These are phyloP conservation scores for Lepas anatifera DNA, from an alignment of 2,888 invertebrate genomes.

Conservation along the genomic window DNA sequence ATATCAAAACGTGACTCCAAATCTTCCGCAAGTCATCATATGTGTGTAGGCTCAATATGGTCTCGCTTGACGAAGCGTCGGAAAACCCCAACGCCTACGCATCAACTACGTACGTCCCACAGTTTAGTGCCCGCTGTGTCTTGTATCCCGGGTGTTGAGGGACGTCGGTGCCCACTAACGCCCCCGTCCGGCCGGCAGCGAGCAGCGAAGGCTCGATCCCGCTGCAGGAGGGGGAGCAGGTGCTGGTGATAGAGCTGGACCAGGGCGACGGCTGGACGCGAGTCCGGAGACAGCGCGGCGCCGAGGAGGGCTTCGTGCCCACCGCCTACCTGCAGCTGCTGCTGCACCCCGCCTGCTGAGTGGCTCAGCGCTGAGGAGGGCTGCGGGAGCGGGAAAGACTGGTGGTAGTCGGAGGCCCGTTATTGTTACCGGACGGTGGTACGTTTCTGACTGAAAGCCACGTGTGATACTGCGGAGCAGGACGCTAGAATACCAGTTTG, in stretches of 20 bases:
- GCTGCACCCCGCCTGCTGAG: slow-evolving; percentile 4
- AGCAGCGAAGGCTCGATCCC: slow-evolving; percentile 94
- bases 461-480: background rate
- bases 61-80: too few relatives aligned
- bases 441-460: background rate
- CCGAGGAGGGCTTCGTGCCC: slow-evolving; percentile 95
- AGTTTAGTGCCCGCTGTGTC: too few relatives aligned
- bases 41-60: too few relatives aligned
- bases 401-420: background rate
- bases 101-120: too few relatives aligned
- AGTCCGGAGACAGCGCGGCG: slow-evolving; percentile 61
- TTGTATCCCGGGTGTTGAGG: background rate
- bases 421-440: too few relatives aligned
- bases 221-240: slow-evolving; percentile 85
- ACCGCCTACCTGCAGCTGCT: slow-evolving; percentile 78
- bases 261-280: slow-evolving; percentile 99
- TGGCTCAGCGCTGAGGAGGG: background rate
- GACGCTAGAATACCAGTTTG: too few relatives aligned
- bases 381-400: background rate
- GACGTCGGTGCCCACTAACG: background rate
- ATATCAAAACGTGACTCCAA: too few relatives aligned
- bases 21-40: too few relatives aligned
- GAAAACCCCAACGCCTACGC: too few relatives aligned
- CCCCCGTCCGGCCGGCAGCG: slow-evolving; percentile 42
- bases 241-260: slow-evolving; percentile 89